Evolutionary conservation across 1,140 invertebrate genomes (phyloP), one percentile per base, ranked within the genome.

Genomic region (Heliconius congener): DNA sequence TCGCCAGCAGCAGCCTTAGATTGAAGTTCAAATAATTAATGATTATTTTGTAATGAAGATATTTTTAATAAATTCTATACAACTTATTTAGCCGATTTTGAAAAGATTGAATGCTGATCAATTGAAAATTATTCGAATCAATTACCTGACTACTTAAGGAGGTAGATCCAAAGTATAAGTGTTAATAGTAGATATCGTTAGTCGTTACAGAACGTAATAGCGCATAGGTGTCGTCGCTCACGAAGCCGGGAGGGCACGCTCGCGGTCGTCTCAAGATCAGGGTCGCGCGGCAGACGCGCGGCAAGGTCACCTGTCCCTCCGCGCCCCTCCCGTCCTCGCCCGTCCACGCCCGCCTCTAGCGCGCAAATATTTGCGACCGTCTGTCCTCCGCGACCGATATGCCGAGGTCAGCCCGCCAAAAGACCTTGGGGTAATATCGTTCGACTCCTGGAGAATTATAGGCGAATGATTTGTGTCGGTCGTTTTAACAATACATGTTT

Each of bases 261-360:
- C 86, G 87, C 92, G 93, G 91, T 93, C 93, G 93, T 94, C 91
- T 94, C 92, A 94, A 94, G 93, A 94, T 94, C 91, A 94, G 93
- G 91, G 91, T 93, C 88, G 88, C 82, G 74, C 80, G 88, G 90
- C 91, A 93, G 93, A 93, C 93, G 91, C 86, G 86, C 87, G 86
- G 91, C 91, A 93, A 93, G 91, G 91, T 93, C 91, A 92, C 87
- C 88, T 81, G 82, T 80, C 82, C 83, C 77, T 73, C 73, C 83
- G 23, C 81, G 66, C 84, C 79, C 77, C 78, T 57, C 83, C 42
- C 83, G 55, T 77, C 70, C 42, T 0, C 42, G 42, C 42, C 42
- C 71, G 79, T 83, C 77, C 81, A 9, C 19, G 55, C 85, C 73
- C 82, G 55, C 80, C 70, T 72, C 75, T 72, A 79, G 71, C 37